Evolutionary conservation across 2,113 vertebrate species (phyloP), one percentile per base, ranked within the genome.

Genomic region (Passer domesticus): DNA sequence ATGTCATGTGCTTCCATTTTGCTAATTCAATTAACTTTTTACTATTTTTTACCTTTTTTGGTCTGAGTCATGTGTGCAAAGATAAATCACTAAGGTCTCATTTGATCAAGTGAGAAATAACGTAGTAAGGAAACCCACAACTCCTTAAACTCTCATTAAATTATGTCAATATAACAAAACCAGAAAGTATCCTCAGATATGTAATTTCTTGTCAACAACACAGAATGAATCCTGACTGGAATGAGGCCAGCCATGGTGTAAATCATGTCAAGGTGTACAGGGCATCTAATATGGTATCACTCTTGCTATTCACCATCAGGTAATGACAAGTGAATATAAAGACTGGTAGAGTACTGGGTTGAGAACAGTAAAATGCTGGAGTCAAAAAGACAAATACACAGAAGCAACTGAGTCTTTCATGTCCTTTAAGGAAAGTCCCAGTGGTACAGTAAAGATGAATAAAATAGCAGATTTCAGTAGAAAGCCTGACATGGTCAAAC

Each of bases 241-340:
- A 39, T 33, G 30, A 56, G 6, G 6, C 7, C 11, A 24, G 20
- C 23, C 18, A 53, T 5, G 1, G 7, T 73, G 44, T 20, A 77
- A 30, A 50, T 3, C 13, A 37, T 13, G 9, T 52, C 43, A 52
- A 82, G 17, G 9, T 33, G 3, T 15, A 52, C 14, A 52, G 37
- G 17, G 6, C 10, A 66, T 16, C 20, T 52, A 64, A 47, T 7
- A 10, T 5, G 19, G 7, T 62, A 52, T 15, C 11, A 17, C 4
- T n/a, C 39, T 35, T 72, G 11, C 4, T 56, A 44, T 49, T 52
- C 22, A 49, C 7, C 0, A 0, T 6, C 4, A 41, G 28, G 11
- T 77, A 69, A 47, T 35, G n/a, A 53, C 7, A 60, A 27, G 9
- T 25, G 6, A 77, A 6, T 43, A 47, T 43, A 27, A 81, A 87